phyloP scores from a whole-genome alignment of 1,140 invertebrate genomes.

The Planococcus citri region DNA sequence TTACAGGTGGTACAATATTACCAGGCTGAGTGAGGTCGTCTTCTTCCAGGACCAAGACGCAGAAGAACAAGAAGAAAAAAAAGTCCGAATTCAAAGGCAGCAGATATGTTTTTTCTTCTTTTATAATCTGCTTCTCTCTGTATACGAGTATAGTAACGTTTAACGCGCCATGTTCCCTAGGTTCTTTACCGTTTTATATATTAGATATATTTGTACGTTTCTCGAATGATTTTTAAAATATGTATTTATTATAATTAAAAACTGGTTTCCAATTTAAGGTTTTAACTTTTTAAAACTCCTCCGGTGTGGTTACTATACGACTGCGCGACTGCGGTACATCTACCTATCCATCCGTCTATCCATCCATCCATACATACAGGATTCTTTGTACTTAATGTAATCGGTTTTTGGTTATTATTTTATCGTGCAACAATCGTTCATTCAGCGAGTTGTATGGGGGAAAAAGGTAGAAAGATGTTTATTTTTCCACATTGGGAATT shows the following conservation, averaged over 20 bases:
- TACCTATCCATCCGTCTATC: no score
- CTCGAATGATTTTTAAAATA: constrained; percentile 16
- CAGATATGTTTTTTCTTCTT: constrained; percentile 11
- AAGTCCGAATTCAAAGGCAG: not conserved
- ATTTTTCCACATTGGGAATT: not conserved
- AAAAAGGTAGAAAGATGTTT: not conserved
- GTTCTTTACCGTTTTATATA: not conserved
- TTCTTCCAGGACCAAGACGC: no score
- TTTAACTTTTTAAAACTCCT: constrained; percentile 2
- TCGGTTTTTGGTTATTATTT: not conserved
- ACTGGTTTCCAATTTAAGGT: constrained; percentile 2
- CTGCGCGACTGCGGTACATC: no score
- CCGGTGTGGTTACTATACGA: no score
- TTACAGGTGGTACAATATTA: constrained; percentile 14
- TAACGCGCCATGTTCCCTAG: not conserved
- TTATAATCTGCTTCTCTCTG: not conserved
- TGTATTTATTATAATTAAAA: constrained; percentile 20
- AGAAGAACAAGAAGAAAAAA: no score
- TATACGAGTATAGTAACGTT: no score
- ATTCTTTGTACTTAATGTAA: not conserved
- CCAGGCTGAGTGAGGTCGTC: not conserved
- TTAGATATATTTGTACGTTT: no score
- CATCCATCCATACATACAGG: no score
- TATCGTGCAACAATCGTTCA: constrained; percentile 6
- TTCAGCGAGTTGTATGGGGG: not conserved